Evolutionary conservation across 1,140 invertebrate species (phyloP).

Genomic region (Holotrichia oblita): DNA sequence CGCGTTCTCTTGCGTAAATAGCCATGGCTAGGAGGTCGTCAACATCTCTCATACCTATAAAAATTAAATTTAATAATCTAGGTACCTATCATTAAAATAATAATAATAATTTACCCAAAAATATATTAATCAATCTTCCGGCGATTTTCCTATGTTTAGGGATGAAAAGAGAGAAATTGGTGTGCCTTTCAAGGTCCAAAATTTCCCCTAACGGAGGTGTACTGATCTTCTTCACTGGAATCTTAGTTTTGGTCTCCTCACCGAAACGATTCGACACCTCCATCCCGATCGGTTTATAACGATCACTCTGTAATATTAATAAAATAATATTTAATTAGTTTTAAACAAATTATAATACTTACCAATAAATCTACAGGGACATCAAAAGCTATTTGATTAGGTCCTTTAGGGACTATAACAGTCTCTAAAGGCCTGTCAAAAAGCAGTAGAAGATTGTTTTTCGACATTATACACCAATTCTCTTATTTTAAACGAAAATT

Average conservation of each 20-base stretch:
- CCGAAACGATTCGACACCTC: conserved; percentile 68
- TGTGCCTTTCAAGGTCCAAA: conserved; percentile 71
- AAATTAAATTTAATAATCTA: conserved; percentile 63
- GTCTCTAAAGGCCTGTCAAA: conserved; percentile 82
- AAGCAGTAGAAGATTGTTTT: conserved; percentile 64
- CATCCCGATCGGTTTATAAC: conserved; percentile 67
- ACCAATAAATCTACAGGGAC: conserved; percentile 65
- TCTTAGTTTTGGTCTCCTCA: conserved; percentile 63
- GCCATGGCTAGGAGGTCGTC: conserved; percentile 75
- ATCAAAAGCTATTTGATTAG: conserved; percentile 68
- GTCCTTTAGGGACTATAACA: conserved; percentile 70
- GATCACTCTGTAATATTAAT: conserved; percentile 66
- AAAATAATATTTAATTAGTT: conserved; percentile 40
- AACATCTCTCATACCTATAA: conserved; percentile 70
- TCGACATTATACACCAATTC: conserved; percentile 57
- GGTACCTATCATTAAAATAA: no score
- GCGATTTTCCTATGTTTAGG: conserved; percentile 76
- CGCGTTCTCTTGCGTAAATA: conserved; percentile 73
- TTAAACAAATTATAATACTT: conserved; percentile 44
- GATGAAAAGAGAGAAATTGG: conserved; percentile 80
- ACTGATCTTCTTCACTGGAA: conserved; percentile 73
- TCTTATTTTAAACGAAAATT: neutral
- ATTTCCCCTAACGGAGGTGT: conserved; percentile 75
- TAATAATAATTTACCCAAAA: conserved; percentile 70
- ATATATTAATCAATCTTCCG: conserved; percentile 75